Evolutionary conservation across 2,113 vertebrate genomes (phyloP).

Genomic region (Lophura nycthemera): DNA sequence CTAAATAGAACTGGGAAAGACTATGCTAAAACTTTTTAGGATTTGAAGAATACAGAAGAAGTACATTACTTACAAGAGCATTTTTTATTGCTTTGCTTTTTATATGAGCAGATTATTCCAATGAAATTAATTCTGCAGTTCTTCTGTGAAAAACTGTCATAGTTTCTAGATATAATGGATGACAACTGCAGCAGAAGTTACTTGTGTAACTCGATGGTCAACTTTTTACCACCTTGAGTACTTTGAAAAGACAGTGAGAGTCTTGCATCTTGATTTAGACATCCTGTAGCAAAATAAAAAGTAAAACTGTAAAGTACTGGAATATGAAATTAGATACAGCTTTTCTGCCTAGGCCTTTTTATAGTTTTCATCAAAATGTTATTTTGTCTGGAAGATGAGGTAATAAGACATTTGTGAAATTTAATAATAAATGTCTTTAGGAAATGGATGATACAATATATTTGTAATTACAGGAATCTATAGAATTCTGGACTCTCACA

Average conservation of each 20-base stretch:
- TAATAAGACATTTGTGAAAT: background rate
- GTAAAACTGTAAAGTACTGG: background rate
- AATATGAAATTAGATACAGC: background rate
- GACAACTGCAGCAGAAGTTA: background rate
- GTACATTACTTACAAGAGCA: background rate
- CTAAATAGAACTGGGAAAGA: background rate
- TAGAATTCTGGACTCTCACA: background rate
- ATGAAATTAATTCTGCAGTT: background rate
- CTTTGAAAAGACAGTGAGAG: background rate
- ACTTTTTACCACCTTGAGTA: background rate
- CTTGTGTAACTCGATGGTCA: background rate
- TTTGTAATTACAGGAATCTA: conserved; percentile 41
- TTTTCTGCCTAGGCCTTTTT: background rate
- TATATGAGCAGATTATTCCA: background rate
- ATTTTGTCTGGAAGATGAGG: background rate
- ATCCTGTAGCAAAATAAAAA: background rate
- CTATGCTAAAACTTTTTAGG: background rate
- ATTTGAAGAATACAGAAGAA: background rate
- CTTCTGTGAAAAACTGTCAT: background rate
- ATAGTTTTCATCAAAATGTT: background rate
- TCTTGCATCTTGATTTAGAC: background rate
- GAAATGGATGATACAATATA: conserved; percentile 39
- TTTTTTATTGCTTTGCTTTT: background rate
- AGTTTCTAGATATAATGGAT: background rate
- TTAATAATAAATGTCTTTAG: background rate